phyloP scores from a whole-genome alignment of 2,113 vertebrate species.

The Thermophis baileyi region DNA sequence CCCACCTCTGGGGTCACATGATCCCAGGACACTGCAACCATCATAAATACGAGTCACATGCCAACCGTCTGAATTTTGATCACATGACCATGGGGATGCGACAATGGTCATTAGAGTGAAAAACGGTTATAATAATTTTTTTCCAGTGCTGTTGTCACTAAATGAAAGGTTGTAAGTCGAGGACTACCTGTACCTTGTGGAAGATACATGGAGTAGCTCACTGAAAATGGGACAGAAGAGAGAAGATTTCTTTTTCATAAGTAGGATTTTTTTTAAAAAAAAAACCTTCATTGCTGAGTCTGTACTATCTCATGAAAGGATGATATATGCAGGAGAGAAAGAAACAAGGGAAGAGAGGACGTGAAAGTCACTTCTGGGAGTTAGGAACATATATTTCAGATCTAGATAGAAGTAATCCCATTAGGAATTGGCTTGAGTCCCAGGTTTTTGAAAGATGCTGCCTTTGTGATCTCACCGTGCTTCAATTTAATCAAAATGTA shows the following conservation, averaged over 20 bases:
- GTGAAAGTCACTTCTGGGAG: neutral
- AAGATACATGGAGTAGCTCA: neutral
- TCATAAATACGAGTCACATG: neutral
- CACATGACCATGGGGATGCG: neutral
- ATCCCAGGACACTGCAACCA: neutral
- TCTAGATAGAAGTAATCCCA: conserved; percentile 4
- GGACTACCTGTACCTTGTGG: neutral
- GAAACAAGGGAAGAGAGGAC: neutral
- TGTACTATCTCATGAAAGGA: neutral
- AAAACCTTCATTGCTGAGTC: neutral
- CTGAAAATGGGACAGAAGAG: neutral
- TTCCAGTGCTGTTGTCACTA: neutral
- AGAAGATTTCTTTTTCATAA: neutral
- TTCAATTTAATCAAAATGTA: neutral
- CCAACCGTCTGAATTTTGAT: neutral
- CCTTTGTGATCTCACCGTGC: neutral
- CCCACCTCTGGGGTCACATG: too few relatives aligned
- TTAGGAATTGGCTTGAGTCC: conserved; percentile 8
- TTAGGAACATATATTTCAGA: neutral
- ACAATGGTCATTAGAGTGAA: neutral
- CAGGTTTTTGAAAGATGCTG: neutral
- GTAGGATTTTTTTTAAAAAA: neutral
- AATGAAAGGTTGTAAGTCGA: neutral
- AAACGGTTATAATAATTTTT: neutral
- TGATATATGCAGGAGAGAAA: neutral